Base-by-base conservation (phyloP, 2,113 vertebrate genomes). In the Passer domesticus region DNA sequence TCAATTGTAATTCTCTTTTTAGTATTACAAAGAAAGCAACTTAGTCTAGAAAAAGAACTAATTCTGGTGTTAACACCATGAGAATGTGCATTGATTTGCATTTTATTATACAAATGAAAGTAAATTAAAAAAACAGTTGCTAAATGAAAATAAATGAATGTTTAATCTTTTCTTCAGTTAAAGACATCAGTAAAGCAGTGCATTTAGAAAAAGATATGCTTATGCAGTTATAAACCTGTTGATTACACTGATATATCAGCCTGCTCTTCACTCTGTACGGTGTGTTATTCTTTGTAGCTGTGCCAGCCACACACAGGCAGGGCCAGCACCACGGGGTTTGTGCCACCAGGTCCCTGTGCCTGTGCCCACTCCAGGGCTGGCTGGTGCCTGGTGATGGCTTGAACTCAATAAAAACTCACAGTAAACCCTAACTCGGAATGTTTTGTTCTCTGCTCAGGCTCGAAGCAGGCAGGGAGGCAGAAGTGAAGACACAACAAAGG, bases 371-470 rank as follows among this genome's bases (percentile, higher is more conserved):
- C 7, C 37, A 53, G 70, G 53, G 18, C 20, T 90, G 41, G 35
- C 10, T 79, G 7, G 22, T 30, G 9, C 13, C 17, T 25, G 19
- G 11, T 28, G 28, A 7, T 60, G 16, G 15, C 50, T 21, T 56
- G 9, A 77, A 62, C 58, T 83, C 60, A 97, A 78, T 95, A 97
- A 97, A 96, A 10, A 69, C 2, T 56, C 11, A 43, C 20, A 25
- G 30, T 58, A 50, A 92, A 56, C 27, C 10, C 52, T 30, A 27
- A n/a, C 49, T 84, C 62, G 43, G 11, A 35, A 3, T 69, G 44
- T 33, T 59, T 11, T 84, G 25, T 79, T 79, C 59, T 66, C 17
- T 75, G 68, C 30, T 86, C 21, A 24, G 8, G 83, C 72, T 10
- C 4, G 6, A 85, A 76, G 56, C 59, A 60, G 30, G 30, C 44